Evolutionary conservation across 2,888 invertebrate species (phyloP).

Genomic region (Dicycla oo): DNA sequence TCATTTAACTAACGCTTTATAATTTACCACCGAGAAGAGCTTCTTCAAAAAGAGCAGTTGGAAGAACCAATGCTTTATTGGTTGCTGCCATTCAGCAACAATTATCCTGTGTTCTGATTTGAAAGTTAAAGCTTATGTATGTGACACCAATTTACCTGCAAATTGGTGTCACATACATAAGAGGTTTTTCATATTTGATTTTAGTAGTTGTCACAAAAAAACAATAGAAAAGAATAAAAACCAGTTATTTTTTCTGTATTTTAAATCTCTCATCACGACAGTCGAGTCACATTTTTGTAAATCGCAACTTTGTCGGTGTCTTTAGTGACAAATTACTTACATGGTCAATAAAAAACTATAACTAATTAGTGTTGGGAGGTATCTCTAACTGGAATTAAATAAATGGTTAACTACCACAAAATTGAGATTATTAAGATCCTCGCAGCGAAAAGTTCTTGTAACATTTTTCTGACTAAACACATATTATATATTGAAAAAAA

Average conservation of each 20-base stretch:
- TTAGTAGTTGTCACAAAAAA: background rate
- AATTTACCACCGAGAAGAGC: background rate
- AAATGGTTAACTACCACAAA: background rate
- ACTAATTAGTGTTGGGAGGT: background rate
- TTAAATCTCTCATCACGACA: too few species aligned
- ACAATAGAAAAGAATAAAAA: background rate
- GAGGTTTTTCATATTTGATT: too few species aligned
- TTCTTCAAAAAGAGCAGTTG: background rate
- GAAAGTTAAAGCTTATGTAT: background rate
- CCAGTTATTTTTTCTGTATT: too few species aligned
- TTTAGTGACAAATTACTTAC: conserved; percentile 12
- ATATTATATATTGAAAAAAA: background rate
- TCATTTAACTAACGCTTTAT: too few species aligned
- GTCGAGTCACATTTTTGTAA: background rate
- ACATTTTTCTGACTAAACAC: background rate
- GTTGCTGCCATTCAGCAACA: background rate
- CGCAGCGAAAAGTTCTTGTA: background rate
- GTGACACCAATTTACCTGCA: too few species aligned
- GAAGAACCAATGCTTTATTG: background rate
- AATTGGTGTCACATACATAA: background rate
- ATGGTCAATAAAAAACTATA: background rate
- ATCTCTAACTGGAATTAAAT: conserved; percentile 12
- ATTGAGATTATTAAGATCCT: conserved; percentile 1
- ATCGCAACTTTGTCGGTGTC: background rate
- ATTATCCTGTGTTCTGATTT: background rate